Evolutionary conservation across 2,888 invertebrate species (phyloP).

Genomic region (Neoaliturus tenellus): DNA sequence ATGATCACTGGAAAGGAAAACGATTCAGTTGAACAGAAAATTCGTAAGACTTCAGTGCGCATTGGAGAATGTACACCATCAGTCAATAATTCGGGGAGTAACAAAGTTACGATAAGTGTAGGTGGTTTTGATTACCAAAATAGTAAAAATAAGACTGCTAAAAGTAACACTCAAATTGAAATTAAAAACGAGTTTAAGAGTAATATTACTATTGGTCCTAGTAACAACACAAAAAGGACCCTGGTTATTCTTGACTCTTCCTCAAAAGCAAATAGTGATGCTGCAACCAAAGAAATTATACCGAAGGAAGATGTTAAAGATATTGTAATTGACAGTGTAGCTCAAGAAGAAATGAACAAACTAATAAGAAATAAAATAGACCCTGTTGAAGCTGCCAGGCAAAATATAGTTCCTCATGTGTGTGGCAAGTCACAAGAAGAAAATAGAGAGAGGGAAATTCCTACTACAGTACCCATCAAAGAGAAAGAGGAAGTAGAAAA

Average conservation of each 20-base stretch:
- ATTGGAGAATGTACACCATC: slow-evolving; percentile 62
- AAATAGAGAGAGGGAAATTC: neutral
- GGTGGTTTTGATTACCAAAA: slow-evolving; percentile 67
- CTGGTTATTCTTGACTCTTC: slow-evolving; percentile 44
- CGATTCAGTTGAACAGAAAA: slow-evolving; percentile 14
- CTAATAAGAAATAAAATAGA: slow-evolving; percentile 71
- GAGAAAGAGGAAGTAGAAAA: slow-evolving; percentile 70
- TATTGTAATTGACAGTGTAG: slow-evolving; percentile 40
- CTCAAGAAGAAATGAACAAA: slow-evolving; percentile 59
- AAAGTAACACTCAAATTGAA: slow-evolving; percentile 19
- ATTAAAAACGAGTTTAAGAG: slow-evolving; percentile 44
- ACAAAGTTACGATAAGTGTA: slow-evolving; percentile 74
- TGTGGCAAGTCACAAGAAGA: slow-evolving; percentile 74
- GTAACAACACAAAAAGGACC: slow-evolving; percentile 47
- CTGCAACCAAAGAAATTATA: neutral
- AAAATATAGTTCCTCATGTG: slow-evolving; percentile 85
- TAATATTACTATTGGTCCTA: slow-evolving; percentile 49
- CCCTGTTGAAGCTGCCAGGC: slow-evolving; percentile 85
- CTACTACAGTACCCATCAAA: neutral
- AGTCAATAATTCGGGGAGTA: slow-evolving; percentile 63
- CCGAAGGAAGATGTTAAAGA: slow-evolving; percentile 21
- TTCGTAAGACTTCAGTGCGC: slow-evolving; percentile 60
- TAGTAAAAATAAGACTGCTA: slow-evolving; percentile 18
- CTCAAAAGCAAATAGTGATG: neutral
- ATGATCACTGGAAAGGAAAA: slow-evolving; percentile 82